A percentile compares a stretch with the other conserved stretches of the same genome.
Evolutionary conservation across 2,888 invertebrate genomes (phyloP).

Genomic region (Allolobophora icterica): DNA sequence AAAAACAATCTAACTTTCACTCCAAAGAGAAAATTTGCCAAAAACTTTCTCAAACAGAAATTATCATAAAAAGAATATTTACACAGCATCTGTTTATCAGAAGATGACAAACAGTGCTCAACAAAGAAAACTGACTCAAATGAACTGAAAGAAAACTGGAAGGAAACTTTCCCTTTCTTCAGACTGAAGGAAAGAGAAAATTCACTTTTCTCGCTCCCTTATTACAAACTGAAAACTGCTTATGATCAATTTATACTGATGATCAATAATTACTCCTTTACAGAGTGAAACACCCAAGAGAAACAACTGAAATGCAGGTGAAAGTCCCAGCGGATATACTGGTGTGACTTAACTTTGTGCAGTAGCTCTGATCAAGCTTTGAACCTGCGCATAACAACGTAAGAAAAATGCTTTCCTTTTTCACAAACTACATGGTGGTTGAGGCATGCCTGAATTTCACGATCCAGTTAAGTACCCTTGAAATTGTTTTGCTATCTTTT

Average conservation of each 20-base stretch:
- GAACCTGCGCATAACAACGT: background rate
- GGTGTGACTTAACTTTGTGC: background rate
- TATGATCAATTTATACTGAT: background rate
- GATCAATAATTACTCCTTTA: slow-evolving; percentile 2
- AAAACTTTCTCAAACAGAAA: background rate
- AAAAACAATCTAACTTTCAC: background rate
- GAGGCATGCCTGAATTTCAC: background rate
- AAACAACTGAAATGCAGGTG: slow-evolving; percentile 5
- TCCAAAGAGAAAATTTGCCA: background rate
- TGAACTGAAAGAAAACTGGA: background rate
- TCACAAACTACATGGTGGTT: background rate
- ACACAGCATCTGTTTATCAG: background rate
- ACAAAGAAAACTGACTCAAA: background rate
- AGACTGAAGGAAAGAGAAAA: background rate
- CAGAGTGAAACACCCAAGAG: background rate
- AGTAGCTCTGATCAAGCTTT: background rate
- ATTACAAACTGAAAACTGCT: background rate
- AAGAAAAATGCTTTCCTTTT: background rate
- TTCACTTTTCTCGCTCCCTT: background rate
- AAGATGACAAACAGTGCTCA: background rate
- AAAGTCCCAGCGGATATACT: background rate
- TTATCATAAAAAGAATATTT: slow-evolving; percentile 9
- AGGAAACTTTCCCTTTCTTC: background rate
- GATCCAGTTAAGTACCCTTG: background rate
- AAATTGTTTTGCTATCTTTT: background rate